Conservation (phyloP, 2,888 invertebrate genomes). For the Xestobium rufovillosum region DNA sequence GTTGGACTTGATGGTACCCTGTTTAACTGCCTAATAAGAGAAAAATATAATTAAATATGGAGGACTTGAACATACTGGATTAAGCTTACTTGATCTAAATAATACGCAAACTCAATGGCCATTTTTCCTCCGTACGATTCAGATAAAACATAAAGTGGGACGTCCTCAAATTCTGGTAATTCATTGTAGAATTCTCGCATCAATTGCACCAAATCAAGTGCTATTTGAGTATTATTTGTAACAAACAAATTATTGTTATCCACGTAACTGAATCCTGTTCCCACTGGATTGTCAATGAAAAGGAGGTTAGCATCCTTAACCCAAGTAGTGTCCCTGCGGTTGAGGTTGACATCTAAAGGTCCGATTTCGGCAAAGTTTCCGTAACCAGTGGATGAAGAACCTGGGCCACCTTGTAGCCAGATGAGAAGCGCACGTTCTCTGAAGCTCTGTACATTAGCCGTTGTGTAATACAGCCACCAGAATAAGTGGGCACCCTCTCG, state of each 20-base stretch:
- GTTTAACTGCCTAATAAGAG: slow-evolving; percentile 26
- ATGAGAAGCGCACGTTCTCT: slow-evolving; percentile 63
- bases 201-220: slow-evolving; percentile 66
- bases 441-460: slow-evolving; percentile 46
- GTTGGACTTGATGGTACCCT: slow-evolving; percentile 45
- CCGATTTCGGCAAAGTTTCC: slow-evolving; percentile 80
- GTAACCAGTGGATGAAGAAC: slow-evolving; percentile 40
- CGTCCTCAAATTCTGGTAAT: slow-evolving; percentile 61
- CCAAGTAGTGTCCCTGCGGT: slow-evolving; percentile 46
- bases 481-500: slow-evolving; percentile 73
- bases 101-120: slow-evolving; percentile 73
- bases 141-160: slow-evolving; percentile 76
- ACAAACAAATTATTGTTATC: slow-evolving; percentile 49
- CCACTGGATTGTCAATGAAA: slow-evolving; percentile 87
- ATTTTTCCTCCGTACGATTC: slow-evolving; percentile 94
- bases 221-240: slow-evolving; percentile 57
- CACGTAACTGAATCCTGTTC: slow-evolving; percentile 79
- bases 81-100: slow-evolving; percentile 47
- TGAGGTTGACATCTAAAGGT: slow-evolving; percentile 53
- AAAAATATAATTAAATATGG: too few relatives aligned
- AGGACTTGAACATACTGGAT: too few relatives aligned
- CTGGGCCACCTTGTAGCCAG: slow-evolving; percentile 80
- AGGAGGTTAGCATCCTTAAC: slow-evolving; percentile 58
- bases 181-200: slow-evolving; percentile 60
- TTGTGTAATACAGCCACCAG: slow-evolving; percentile 73